phyloP scores from a whole-genome alignment of 2,797 vertebrate genomes.

The Micromesistius poutassou region DNA sequence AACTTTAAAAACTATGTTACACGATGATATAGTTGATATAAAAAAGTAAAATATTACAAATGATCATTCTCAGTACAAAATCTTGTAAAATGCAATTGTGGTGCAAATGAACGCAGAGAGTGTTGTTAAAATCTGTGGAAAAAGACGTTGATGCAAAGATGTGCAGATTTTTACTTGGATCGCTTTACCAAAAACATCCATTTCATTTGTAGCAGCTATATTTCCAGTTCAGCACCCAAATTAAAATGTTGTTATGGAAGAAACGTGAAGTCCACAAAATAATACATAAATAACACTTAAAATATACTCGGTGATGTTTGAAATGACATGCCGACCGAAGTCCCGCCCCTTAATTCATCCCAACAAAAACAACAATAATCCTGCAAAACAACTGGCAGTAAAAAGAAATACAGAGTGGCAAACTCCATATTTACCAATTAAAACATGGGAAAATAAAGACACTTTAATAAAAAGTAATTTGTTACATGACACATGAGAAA shows the following conservation, averaged over 20 bases:
- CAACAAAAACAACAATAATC: not conserved
- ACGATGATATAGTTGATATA: constrained; percentile 66
- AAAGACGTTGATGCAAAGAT: constrained; percentile 59
- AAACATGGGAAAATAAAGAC: constrained; percentile 20
- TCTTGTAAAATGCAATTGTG: constrained; percentile 75
- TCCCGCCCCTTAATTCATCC: no score
- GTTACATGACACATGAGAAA: constrained; percentile 43
- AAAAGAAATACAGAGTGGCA: constrained; percentile 10
- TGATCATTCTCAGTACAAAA: constrained; percentile 77
- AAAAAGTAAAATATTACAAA: constrained; percentile 79
- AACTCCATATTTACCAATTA: constrained; percentile 41
- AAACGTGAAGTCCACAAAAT: constrained; percentile 38
- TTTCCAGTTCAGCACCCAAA: constrained; percentile 60
- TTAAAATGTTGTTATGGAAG: constrained; percentile 36
- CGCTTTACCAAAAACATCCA: constrained; percentile 56
- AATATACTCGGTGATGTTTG: constrained; percentile 45
- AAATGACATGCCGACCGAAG: not conserved
- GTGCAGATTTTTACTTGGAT: constrained; percentile 63
- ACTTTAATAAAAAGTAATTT: constrained; percentile 32
- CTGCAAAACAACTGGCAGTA: constrained; percentile 6
- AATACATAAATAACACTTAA: constrained; percentile 72
- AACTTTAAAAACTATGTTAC: constrained; percentile 58
- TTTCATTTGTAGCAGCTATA: constrained; percentile 72
- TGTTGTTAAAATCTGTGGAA: constrained; percentile 50
- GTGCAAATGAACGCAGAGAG: constrained; percentile 67